A percentile compares a stretch with the other conserved stretches of the same genome.
Conservation (phyloP, 2,113 vertebrate genomes). For the Hydrolagus affinis region DNA sequence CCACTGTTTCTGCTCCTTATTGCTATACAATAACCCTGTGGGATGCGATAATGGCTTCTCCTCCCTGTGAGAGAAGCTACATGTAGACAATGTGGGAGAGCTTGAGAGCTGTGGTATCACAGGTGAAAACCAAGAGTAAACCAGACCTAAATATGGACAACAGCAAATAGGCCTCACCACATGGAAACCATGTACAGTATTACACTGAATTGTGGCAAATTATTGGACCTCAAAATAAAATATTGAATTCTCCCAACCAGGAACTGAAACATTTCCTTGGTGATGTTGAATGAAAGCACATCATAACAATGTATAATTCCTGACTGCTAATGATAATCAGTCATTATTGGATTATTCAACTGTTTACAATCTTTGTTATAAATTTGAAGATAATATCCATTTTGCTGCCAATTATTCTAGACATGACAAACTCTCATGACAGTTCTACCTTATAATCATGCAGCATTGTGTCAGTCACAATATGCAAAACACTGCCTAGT, state of each 20-base stretch:
- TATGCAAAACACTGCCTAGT: slow-evolving; percentile 5
- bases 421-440: slow-evolving; percentile 26
- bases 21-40: no score
- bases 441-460: slow-evolving; percentile 16
- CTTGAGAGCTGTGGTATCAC: no score
- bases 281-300: slow-evolving; percentile 30
- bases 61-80: no score
- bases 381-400: slow-evolving; percentile 33
- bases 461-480: slow-evolving; percentile 22
- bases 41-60: no score
- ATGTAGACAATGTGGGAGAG: no score
- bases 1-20: no score
- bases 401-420: slow-evolving; percentile 31
- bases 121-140: no score
- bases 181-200: not conserved
- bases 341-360: slow-evolving; percentile 31
- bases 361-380: slow-evolving; percentile 32
- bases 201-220: slow-evolving; percentile 6
- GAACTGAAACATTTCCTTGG: slow-evolving; percentile 27
- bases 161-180: not conserved
- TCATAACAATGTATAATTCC: slow-evolving; percentile 32
- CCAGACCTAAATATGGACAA: not conserved
- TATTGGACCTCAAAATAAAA: slow-evolving; percentile 19
- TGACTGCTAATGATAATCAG: slow-evolving; percentile 25
- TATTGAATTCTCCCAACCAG: slow-evolving; percentile 11